Evolutionary conservation across 2,797 vertebrate species (phyloP).

Genomic region (Harpagifer antarcticus): DNA sequence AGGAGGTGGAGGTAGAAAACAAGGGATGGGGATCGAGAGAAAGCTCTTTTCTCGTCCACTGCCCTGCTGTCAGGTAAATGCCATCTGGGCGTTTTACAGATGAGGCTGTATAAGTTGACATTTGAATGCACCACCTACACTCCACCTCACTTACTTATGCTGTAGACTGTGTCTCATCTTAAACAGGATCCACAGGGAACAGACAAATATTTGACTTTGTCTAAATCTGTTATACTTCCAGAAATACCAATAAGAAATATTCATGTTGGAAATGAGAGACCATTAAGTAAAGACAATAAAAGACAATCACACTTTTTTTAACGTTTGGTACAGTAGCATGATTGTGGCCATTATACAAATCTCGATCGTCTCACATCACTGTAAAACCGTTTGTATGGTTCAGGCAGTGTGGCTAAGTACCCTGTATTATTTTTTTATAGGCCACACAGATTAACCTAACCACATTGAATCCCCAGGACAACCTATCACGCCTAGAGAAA

Average conservation of each 20-base stretch:
- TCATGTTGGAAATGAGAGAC: slow-evolving; percentile 8
- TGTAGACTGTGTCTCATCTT: slow-evolving; percentile 24
- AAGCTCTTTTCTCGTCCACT: slow-evolving; percentile 47
- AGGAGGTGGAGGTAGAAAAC: slow-evolving; percentile 30
- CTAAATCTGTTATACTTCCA: slow-evolving; percentile 8
- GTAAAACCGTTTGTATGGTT: slow-evolving; percentile 1
- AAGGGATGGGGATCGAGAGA: slow-evolving; percentile 35
- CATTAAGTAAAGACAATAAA: background rate
- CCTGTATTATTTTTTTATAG: background rate
- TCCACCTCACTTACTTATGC: slow-evolving; percentile 44
- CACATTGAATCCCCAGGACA: slow-evolving; percentile 10
- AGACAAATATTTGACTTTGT: slow-evolving; percentile 36
- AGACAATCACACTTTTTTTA: background rate
- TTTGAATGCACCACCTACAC: slow-evolving; percentile 59
- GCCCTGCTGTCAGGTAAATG: slow-evolving; percentile 78
- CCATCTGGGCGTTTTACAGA: slow-evolving; percentile 75
- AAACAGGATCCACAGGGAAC: slow-evolving; percentile 13
- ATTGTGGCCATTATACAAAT: background rate
- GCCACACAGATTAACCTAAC: slow-evolving; percentile 2
- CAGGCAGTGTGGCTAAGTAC: background rate
- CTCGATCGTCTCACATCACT: background rate
- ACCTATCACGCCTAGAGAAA: background rate
- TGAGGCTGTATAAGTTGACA: slow-evolving; percentile 68
- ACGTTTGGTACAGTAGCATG: background rate
- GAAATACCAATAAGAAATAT: slow-evolving; percentile 29